Percentiles rank a stretch among this genome's conserved stretches.
Evolutionary conservation across 2,113 vertebrate genomes (phyloP).

Genomic region (Thunnus thynnus): DNA sequence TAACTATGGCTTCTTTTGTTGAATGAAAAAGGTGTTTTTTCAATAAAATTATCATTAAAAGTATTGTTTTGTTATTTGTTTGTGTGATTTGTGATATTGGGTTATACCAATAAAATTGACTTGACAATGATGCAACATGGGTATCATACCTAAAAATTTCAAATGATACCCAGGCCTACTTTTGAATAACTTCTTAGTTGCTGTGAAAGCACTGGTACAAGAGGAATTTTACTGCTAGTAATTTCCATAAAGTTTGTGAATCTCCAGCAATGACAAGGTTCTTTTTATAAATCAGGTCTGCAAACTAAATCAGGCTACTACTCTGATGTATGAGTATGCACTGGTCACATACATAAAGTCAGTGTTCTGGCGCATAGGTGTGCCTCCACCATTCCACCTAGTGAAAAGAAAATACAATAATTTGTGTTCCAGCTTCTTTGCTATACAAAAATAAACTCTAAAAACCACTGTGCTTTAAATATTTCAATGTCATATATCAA

Average conservation of each 20-base stretch:
- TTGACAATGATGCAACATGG: too few species aligned
- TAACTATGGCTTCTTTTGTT: not conserved
- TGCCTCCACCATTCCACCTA: slow-evolving; percentile 97
- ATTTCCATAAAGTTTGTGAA: not conserved
- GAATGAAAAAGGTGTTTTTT: too few species aligned
- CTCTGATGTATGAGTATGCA: slow-evolving; percentile 58
- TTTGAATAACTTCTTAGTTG: not conserved
- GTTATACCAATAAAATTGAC: too few species aligned
- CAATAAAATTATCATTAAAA: too few species aligned
- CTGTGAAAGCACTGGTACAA: not conserved
- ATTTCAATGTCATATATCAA: not conserved
- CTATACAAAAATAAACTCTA: not conserved
- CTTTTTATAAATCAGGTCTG: not conserved
- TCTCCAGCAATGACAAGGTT: slow-evolving; percentile 44
- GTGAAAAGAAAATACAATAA: slow-evolving; percentile 84
- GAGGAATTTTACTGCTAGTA: not conserved
- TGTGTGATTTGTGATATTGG: too few species aligned
- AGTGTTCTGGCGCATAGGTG: slow-evolving; percentile 90
- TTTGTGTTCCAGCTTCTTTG: slow-evolving; percentile 58
- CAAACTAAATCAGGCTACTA: slow-evolving; percentile 11
- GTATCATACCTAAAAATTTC: not conserved
- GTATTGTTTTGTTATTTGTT: too few species aligned
- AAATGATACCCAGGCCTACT: not conserved
- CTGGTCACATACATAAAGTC: slow-evolving; percentile 95
- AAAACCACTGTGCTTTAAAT: not conserved